Conservation (phyloP, 2,797 vertebrate species). For the Tiaroga cobitis region DNA sequence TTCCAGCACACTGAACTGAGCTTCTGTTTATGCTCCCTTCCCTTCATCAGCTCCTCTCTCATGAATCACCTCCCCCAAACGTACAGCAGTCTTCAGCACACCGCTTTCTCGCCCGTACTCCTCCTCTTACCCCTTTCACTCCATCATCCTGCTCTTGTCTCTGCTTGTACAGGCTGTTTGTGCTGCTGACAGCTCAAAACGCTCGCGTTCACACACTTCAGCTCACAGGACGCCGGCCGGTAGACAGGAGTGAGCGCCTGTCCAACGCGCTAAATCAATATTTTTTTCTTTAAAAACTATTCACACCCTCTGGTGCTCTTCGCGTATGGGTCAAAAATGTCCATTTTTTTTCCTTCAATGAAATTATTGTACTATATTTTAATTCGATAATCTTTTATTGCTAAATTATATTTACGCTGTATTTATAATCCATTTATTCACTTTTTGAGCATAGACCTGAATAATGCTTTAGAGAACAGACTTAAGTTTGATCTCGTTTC, state of each 20-base stretch:
- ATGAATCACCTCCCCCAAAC: slow-evolving; percentile 56
- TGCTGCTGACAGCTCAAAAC: neutral
- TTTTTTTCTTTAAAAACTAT: neutral
- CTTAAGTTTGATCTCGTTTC: too few species aligned
- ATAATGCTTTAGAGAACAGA: too few species aligned
- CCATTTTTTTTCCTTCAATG: too few species aligned
- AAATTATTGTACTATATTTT: too few species aligned
- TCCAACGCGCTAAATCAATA: neutral
- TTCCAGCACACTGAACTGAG: slow-evolving; percentile 83
- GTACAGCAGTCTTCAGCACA: neutral
- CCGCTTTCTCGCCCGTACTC: neutral
- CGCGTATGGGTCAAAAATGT: too few species aligned
- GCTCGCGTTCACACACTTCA: neutral
- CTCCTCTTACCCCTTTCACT: neutral
- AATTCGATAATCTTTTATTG: too few species aligned
- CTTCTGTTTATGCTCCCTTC: slow-evolving; percentile 67
- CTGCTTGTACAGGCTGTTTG: neutral
- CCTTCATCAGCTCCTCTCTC: slow-evolving; percentile 61
- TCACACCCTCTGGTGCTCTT: neutral
- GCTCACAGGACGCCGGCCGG: neutral
- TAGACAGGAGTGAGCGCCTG: neutral
- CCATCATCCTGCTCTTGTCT: neutral
- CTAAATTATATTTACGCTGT: too few species aligned
- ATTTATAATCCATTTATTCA: too few species aligned
- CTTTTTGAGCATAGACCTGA: too few species aligned